Evolutionary conservation across 2,797 vertebrate genomes (phyloP).

Genomic region (Pogoniulus pusillus): DNA sequence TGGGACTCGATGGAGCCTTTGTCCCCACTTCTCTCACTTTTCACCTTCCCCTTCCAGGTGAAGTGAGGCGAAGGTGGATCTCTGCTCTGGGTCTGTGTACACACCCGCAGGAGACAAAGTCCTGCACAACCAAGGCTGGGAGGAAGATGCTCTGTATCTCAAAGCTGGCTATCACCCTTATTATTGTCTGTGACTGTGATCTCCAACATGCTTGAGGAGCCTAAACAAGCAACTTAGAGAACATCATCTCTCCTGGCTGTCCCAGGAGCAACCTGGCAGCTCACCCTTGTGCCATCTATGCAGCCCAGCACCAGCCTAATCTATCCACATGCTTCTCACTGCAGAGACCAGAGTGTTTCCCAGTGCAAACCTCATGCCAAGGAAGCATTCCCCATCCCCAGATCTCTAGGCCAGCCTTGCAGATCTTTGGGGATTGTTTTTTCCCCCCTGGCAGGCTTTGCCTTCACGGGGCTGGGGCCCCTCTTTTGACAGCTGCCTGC

Average conservation of each 20-base stretch:
- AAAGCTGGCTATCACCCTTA: background rate
- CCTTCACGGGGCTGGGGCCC: background rate
- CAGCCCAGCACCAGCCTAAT: background rate
- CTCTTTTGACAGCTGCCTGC: background rate
- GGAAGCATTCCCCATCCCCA: background rate
- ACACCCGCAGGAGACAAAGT: rapidly evolving
- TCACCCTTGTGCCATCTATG: background rate
- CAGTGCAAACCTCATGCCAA: background rate
- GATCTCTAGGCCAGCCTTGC: background rate
- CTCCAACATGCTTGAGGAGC: background rate
- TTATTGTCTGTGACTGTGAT: background rate
- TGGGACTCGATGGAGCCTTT: too few species aligned
- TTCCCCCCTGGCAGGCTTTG: background rate
- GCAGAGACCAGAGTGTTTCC: rapidly evolving
- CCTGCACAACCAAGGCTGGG: rapidly evolving
- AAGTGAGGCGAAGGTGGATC: background rate
- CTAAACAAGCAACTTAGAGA: background rate
- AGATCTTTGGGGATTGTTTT: background rate
- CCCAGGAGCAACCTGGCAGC: background rate
- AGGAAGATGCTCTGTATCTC: background rate
- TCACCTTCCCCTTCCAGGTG: too few species aligned
- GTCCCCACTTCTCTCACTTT: too few species aligned
- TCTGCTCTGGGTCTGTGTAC: background rate
- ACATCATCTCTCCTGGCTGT: background rate
- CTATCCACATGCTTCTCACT: background rate